Evolutionary conservation across 1,140 invertebrate genomes (phyloP).

Genomic region (Lasaia peninsularis): DNA sequence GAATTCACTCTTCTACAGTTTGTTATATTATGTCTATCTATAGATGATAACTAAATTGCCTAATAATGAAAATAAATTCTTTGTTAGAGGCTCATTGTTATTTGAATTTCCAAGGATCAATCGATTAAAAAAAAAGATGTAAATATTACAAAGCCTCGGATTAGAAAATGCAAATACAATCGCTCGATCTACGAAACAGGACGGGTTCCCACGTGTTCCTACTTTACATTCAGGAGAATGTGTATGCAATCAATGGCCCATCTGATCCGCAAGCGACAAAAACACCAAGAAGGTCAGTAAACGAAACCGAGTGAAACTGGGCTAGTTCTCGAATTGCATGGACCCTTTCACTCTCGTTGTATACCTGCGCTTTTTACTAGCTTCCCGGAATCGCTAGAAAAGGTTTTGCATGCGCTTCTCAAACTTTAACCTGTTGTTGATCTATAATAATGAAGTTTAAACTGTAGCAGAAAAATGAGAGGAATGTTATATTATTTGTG

Average conservation of each 20-base stretch:
- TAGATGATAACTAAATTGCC: no score
- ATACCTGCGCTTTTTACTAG: slow-evolving; percentile 73
- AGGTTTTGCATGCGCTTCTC: slow-evolving; percentile 24
- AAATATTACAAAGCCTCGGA: slow-evolving; percentile 15
- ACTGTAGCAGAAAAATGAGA: no score
- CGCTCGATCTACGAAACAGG: slow-evolving; percentile 41
- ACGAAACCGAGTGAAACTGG: slow-evolving; percentile 50
- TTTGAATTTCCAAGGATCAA: slow-evolving; percentile 16
- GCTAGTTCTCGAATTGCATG: slow-evolving; percentile 69
- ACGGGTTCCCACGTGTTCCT: slow-evolving; percentile 68
- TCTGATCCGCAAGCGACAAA: slow-evolving; percentile 54
- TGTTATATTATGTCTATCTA: no score
- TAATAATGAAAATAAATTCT: no score
- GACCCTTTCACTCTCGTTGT: slow-evolving; percentile 74
- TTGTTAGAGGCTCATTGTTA: no score
- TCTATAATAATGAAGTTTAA: no score
- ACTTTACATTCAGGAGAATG: slow-evolving; percentile 49
- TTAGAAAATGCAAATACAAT: slow-evolving; percentile 53
- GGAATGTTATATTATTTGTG: no score
- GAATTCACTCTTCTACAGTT: no score
- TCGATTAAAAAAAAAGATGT: not conserved
- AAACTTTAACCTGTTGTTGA: slow-evolving; percentile 16
- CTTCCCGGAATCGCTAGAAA: slow-evolving; percentile 57
- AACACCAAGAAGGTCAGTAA: slow-evolving; percentile 60
- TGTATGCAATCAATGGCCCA: slow-evolving; percentile 49